A percentile compares a stretch with the other conserved stretches of the same genome.
Evolutionary conservation across 1,140 invertebrate genomes (phyloP).

Genomic region (Euglossa dilemma): DNA sequence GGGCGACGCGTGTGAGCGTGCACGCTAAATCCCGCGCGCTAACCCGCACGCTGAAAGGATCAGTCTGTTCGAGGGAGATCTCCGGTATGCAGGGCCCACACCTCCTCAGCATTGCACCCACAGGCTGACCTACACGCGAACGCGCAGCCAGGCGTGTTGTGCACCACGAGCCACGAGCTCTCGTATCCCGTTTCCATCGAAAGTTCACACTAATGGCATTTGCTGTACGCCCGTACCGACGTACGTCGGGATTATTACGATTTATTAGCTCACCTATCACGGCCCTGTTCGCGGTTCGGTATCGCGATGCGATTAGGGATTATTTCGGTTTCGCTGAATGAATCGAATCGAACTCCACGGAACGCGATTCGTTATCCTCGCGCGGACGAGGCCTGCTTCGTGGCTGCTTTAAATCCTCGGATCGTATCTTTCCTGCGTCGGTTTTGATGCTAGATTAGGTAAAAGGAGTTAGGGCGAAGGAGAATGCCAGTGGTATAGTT

Average conservation of each 20-base stretch:
- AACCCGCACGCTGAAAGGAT: conserved; percentile 46
- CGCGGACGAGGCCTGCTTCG: background rate
- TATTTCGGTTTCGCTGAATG: conserved; percentile 27
- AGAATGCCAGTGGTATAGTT: no score
- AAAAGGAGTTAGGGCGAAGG: no score
- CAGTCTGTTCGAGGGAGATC: conserved; percentile 56
- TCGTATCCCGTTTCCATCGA: conserved; percentile 72
- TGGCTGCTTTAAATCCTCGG: background rate
- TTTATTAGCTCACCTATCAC: conserved; percentile 74
- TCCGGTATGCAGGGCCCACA: conserved; percentile 65
- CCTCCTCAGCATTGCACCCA: conserved; percentile 63
- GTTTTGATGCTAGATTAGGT: background rate
- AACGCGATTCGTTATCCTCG: background rate
- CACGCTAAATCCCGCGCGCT: background rate
- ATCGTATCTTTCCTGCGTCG: background rate
- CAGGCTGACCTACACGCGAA: conserved; percentile 71
- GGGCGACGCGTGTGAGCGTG: conserved; percentile 29
- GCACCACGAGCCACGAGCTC: conserved; percentile 39
- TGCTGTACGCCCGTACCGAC: conserved; percentile 58
- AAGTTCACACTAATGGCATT: conserved; percentile 80
- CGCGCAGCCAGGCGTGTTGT: conserved; percentile 11
- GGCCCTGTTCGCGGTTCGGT: conserved; percentile 70
- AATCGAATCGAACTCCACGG: background rate
- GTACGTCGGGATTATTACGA: conserved; percentile 65
- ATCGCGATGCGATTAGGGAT: conserved; percentile 64